These are phyloP conservation scores for Drosophila prostipennis DNA, from an alignment of 2,888 invertebrate genomes.

Conservation along the genomic window DNA sequence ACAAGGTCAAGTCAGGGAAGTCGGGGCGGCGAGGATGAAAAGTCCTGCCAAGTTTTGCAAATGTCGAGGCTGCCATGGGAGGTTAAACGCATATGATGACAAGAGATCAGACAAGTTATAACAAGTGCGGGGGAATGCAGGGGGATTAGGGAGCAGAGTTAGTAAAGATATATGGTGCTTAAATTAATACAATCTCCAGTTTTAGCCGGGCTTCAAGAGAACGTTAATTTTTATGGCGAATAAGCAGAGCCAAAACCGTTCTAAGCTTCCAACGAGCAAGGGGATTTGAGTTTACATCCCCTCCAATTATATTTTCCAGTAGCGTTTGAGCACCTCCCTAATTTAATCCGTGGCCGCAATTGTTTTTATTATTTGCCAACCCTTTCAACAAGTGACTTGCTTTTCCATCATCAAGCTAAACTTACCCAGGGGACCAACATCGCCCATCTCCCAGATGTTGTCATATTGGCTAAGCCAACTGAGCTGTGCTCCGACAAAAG, in stretches of 20 bases:
- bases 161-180: neutral
- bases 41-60: constrained; percentile 21
- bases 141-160: neutral
- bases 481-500: constrained; percentile 59
- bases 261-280: neutral
- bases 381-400: constrained; percentile 72
- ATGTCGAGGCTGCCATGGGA: constrained; percentile 2
- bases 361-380: constrained; percentile 50
- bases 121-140: constrained; percentile 11
- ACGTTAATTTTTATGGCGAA: neutral
- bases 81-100: constrained; percentile 58
- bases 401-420: constrained; percentile 41
- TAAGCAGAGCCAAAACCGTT: neutral
- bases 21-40: neutral
- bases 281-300: constrained; percentile 5
- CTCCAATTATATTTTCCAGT: constrained; percentile 28
- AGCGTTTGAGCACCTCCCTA: constrained; percentile 8
- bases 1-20: constrained; percentile 44
- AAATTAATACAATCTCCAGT: constrained; percentile 3
- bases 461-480: constrained; percentile 72
- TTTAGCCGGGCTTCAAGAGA: neutral
- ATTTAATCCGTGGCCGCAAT: constrained; percentile 34
- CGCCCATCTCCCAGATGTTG: constrained; percentile 39
- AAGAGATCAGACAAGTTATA: constrained; percentile 48
- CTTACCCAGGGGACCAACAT: constrained; percentile 31